Conservation (phyloP, 1,140 invertebrate genomes). For the Anastrepha ludens region DNA sequence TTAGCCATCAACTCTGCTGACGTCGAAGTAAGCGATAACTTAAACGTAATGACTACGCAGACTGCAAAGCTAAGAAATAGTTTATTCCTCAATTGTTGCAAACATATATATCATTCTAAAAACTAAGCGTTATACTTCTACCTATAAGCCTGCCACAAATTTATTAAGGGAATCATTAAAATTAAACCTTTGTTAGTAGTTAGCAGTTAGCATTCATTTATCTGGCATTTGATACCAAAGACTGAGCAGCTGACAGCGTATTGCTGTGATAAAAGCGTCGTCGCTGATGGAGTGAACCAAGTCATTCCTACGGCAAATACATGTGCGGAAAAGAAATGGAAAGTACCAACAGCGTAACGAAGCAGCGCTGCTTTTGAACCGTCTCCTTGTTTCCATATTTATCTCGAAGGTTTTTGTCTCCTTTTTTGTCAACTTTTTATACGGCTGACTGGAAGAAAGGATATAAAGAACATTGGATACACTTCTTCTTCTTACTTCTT, state of each 20-base stretch:
- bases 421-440: conserved; percentile 42
- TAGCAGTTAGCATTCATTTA: neutral
- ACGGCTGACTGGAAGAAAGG: conserved; percentile 41
- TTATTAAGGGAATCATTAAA: neutral
- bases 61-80: neutral
- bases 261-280: conserved; percentile 16
- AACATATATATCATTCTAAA: too few species aligned
- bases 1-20: neutral
- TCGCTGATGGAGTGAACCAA: neutral
- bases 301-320: neutral
- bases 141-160: neutral
- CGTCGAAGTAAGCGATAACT: neutral
- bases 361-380: conserved; percentile 30
- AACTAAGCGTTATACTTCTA: too few species aligned
- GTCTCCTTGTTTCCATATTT: conserved; percentile 54
- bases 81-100: too few species aligned
- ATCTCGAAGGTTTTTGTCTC: conserved; percentile 53
- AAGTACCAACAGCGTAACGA: conserved; percentile 16
- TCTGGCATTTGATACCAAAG: neutral
- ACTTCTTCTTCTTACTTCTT: too few species aligned
- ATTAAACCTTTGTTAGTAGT: neutral
- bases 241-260: conserved; percentile 6
- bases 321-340: conserved; percentile 52
- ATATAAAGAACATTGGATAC: conserved; percentile 42
- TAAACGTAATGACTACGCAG: too few species aligned